phyloP scores from a whole-genome alignment of 2,797 vertebrate species.

The Molossus molossus region DNA sequence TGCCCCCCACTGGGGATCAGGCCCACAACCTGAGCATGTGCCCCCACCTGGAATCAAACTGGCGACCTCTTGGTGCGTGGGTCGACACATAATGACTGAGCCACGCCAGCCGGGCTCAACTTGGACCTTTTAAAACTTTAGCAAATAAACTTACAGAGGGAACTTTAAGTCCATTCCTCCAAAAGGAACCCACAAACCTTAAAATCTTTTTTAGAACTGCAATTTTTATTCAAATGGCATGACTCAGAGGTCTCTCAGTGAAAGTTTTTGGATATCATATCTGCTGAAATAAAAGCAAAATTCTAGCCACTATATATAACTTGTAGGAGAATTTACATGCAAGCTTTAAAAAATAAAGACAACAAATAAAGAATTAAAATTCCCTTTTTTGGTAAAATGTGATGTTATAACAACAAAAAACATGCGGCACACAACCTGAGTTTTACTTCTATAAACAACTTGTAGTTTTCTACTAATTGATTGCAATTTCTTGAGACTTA shows the following conservation, averaged over 20 bases:
- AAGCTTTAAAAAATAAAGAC: constrained; percentile 34
- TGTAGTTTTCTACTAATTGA: not conserved
- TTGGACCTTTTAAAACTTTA: constrained; percentile 24
- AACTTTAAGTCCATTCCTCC: constrained; percentile 23
- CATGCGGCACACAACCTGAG: not conserved
- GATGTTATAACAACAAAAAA: not conserved
- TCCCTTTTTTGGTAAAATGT: not conserved
- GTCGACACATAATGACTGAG: too few species aligned
- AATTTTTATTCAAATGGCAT: constrained; percentile 60
- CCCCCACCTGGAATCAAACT: too few species aligned
- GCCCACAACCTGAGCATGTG: too few species aligned
- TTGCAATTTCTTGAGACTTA: constrained; percentile 36
- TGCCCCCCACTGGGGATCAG: too few species aligned
- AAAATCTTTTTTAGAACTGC: constrained; percentile 28
- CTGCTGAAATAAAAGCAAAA: constrained; percentile 70
- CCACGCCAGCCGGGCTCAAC: not conserved
- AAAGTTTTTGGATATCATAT: not conserved
- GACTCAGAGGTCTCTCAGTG: constrained; percentile 6
- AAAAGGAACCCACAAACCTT: constrained; percentile 49
- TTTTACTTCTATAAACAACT: not conserved
- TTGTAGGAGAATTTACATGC: not conserved
- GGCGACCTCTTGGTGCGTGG: too few species aligned
- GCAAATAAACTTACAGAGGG: not conserved
- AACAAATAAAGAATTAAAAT: constrained; percentile 44
- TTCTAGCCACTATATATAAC: constrained; percentile 29